Evolutionary conservation across 2,888 invertebrate species (phyloP), one percentile per base, ranked within the genome.

Genomic region (Beris chalybata): DNA sequence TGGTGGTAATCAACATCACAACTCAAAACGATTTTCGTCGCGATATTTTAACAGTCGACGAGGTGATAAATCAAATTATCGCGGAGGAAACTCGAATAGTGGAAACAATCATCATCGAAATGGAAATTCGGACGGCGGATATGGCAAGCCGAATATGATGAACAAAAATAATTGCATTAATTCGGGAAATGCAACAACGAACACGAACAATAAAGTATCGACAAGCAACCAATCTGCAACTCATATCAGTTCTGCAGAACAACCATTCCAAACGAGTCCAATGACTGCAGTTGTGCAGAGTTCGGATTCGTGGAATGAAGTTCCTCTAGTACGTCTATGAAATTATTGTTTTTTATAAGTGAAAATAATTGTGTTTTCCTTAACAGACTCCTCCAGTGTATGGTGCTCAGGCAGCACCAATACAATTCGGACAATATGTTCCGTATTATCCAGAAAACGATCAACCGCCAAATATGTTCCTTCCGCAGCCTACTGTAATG

Each of bases 41-140:
- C 74, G 76, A 13, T 74, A 73, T 69, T 75, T 75, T 52, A 73
- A 72, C 63, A 71, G 69, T 53, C 75, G 73, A 66, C 74, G 73
- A 29, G 73, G 72, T 15, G 61, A 61, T 9, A 61, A 61, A 30
- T 12, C 31, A 12, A 61, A 12, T 5, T 43, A 38, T 50, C n/a
- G 61, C 1, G 30, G 30, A 6, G 68, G 69, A 65, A 69, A 70
- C 48, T 68, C 68, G 13, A 71, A 71, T 61, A 70, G 69, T 13
- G 71, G 70, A 1, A 66, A 66, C 3, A 68, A 65, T 32, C 38
- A 30, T 32, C 43, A 29, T 3, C 47, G 44, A 4, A 5, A n/a
- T 13, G 7, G 43, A n/a, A 12, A 64, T 30, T 7, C 29, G 4
- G 54, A 61, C 4, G 15, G 32, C 4, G 38, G 15, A 15, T 15